Conservation (phyloP, 2,113 vertebrate genomes). For the Suricata suricatta region DNA sequence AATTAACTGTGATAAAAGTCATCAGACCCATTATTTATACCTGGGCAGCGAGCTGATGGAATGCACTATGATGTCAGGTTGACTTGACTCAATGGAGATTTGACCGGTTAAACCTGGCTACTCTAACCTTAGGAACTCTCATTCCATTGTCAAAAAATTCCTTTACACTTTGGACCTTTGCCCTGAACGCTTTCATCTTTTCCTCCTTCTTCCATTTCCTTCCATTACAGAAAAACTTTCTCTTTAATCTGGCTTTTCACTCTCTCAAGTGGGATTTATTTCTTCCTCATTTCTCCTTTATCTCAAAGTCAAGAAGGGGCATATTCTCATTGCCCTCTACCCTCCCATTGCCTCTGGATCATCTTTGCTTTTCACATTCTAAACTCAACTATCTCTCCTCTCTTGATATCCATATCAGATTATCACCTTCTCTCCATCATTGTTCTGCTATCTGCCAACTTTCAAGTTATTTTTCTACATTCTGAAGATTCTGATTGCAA, state of each 20-base stretch:
- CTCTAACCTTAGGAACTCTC: not conserved
- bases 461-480: not conserved
- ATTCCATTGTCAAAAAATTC: not conserved
- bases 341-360: not conserved
- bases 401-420: not conserved
- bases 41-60: not conserved
- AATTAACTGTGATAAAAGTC: not conserved
- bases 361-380: not conserved
- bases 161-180: not conserved
- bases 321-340: not conserved
- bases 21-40: not conserved
- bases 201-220: not conserved
- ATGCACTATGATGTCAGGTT: not conserved
- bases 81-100: not conserved
- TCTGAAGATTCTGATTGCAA: not conserved
- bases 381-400: not conserved
- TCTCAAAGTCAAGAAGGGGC: not conserved
- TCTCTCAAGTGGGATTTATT: not conserved
- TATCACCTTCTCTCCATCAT: not conserved
- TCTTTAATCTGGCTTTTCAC: not conserved
- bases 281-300: not conserved
- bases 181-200: not conserved
- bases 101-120: not conserved
- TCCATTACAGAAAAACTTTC: not conserved
- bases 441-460: not conserved